Conservation (phyloP, 2,888 invertebrate species). For the Mesodorylaimus sp. region DNA sequence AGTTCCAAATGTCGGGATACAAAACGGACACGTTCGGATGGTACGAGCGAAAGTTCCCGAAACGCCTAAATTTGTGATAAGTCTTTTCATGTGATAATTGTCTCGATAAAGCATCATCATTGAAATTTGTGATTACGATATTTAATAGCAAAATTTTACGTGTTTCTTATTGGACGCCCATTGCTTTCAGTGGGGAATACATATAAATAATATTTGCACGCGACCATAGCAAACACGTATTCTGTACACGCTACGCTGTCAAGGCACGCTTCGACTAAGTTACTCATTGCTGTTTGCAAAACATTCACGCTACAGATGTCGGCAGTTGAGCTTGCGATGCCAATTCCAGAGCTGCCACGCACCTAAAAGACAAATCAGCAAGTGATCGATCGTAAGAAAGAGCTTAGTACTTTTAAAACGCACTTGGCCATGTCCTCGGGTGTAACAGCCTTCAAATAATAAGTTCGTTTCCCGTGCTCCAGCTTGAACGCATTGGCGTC, state of each 20-base stretch:
- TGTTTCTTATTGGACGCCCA: not conserved
- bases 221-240: no score
- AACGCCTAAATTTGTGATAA: no score
- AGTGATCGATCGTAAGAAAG: not conserved
- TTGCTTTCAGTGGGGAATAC: no score
- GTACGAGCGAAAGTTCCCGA: no score
- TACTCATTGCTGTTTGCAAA: no score
- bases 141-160: no score
- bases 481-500: not conserved
- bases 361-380: not conserved
- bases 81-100: not conserved
- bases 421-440: not conserved
- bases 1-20: slow-evolving; percentile 24
- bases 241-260: no score
- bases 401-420: not conserved
- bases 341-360: not conserved
- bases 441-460: not conserved
- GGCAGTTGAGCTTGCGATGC: not conserved
- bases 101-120: not conserved
- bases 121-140: no score
- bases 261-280: no score
- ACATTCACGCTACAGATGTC: no score
- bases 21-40: slow-evolving; percentile 15
- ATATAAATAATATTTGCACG: no score
- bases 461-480: not conserved